phyloP scores from a whole-genome alignment of 2,888 invertebrate species.

The Synanthedon formicaeformis region DNA sequence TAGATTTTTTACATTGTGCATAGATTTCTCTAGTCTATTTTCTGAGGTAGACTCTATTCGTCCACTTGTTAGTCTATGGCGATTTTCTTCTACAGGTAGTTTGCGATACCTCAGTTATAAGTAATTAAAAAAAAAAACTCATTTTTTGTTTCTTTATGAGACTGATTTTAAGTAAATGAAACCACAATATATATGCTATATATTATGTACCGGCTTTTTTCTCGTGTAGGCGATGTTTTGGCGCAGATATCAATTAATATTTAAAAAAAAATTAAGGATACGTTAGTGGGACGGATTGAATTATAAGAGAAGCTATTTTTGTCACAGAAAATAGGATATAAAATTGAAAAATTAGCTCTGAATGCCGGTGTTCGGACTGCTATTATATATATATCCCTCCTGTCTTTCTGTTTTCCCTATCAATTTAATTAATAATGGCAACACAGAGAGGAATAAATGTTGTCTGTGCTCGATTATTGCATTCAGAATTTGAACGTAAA shows the following conservation, averaged over 20 bases:
- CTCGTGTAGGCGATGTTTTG: constrained; percentile 33
- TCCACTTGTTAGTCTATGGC: too few species aligned
- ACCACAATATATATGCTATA: constrained; percentile 15
- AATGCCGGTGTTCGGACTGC: constrained; percentile 54
- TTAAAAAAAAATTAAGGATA: constrained; percentile 29
- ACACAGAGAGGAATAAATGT: too few species aligned
- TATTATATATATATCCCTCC: constrained; percentile 2
- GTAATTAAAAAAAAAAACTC: constrained; percentile 8
- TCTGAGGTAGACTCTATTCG: too few species aligned
- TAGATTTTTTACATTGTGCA: constrained; percentile 12
- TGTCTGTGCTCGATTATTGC: too few species aligned
- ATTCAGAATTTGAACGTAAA: too few species aligned
- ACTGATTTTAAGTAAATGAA: constrained; percentile 65
- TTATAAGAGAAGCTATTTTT: constrained; percentile 63
- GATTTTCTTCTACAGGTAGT: too few species aligned
- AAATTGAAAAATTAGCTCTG: constrained; percentile 39
- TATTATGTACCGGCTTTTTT: constrained; percentile 7
- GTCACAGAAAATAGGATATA: constrained; percentile 50
- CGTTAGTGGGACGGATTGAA: constrained; percentile 36
- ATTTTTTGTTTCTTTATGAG: constrained; percentile 54
- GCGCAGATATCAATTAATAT: constrained; percentile 56
- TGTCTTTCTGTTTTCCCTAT: neutral
- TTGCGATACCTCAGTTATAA: too few species aligned
- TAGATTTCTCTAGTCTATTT: constrained; percentile 2
- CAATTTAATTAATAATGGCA: too few species aligned